A percentile compares a stretch with the other conserved stretches of the same genome.
Conservation (phyloP, 2,797 vertebrate species). For the Danio kyathit region DNA sequence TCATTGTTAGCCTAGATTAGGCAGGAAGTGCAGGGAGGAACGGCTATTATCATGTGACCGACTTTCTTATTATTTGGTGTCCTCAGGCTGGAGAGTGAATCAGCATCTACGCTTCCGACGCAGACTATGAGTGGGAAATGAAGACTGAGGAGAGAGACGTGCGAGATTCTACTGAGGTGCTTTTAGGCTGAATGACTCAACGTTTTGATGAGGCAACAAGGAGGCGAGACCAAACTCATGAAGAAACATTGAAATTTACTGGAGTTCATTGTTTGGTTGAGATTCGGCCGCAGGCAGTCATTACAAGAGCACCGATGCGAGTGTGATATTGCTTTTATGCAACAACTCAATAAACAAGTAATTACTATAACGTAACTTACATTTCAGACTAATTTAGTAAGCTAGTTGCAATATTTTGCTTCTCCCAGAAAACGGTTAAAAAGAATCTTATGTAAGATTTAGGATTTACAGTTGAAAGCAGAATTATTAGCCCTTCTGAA, state of each 20-base stretch:
- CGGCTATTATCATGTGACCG: conserved; percentile 40
- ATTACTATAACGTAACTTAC: not conserved
- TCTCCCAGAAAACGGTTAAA: no score
- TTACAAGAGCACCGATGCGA: not conserved
- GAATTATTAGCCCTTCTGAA: no score
- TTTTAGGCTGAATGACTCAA: conserved; percentile 22
- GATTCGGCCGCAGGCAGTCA: not conserved
- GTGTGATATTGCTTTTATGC: conserved; percentile 25
- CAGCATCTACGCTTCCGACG: conserved; percentile 24
- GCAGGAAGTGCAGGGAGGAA: conserved; percentile 37
- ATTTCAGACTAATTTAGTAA: not conserved
- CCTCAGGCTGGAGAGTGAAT: conserved; percentile 48
- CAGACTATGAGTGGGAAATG: conserved; percentile 9
- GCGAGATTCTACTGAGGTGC: not conserved
- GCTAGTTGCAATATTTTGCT: not conserved
- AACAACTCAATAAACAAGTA: conserved; percentile 1
- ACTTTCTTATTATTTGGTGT: conserved; percentile 51
- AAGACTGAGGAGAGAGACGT: conserved; percentile 23
- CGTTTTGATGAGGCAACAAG: not conserved
- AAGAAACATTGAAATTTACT: conserved; percentile 18
- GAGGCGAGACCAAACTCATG: not conserved
- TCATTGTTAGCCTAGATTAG: conserved; percentile 58
- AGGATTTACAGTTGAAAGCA: not conserved
- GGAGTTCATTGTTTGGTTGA: not conserved
- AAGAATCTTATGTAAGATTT: not conserved